Conservation (phyloP, 2,113 vertebrate species). For the Amblyopsis rosae region DNA sequence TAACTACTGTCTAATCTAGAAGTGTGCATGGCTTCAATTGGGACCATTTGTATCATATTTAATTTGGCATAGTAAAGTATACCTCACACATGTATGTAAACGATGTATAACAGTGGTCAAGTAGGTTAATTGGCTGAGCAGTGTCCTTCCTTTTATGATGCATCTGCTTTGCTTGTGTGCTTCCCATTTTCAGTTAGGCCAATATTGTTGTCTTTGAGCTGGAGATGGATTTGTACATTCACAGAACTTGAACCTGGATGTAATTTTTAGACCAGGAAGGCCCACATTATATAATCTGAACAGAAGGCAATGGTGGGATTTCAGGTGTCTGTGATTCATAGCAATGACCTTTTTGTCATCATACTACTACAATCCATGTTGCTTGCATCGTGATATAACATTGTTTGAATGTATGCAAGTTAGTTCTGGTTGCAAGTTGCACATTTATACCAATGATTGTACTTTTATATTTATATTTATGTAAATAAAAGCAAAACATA, state of each 20-base stretch:
- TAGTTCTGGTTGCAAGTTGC: conserved; percentile 78
- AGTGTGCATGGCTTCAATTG: no score
- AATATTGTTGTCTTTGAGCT: conserved; percentile 26
- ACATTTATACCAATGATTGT: conserved; percentile 83
- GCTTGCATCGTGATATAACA: conserved; percentile 72
- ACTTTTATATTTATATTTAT: conserved; percentile 84
- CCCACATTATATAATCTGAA: no score
- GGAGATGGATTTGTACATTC: conserved; percentile 30
- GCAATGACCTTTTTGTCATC: conserved; percentile 31
- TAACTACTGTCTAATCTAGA: no score
- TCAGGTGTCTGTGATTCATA: conserved; percentile 38
- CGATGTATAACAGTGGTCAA: neutral
- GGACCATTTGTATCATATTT: no score
- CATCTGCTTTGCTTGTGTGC: no score
- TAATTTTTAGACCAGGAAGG: no score
- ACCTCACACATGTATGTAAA: no score
- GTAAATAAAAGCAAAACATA: conserved; percentile 58
- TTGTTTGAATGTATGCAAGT: conserved; percentile 75
- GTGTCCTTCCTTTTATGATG: neutral
- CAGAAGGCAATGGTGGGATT: no score
- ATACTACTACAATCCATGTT: conserved; percentile 44
- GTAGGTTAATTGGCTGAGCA: conserved; percentile 30
- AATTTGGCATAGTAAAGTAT: no score
- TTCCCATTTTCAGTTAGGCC: conserved; percentile 24
- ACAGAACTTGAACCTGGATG: neutral